Conservation (phyloP, 2,888 invertebrate species). For the Drosophila putrida region DNA sequence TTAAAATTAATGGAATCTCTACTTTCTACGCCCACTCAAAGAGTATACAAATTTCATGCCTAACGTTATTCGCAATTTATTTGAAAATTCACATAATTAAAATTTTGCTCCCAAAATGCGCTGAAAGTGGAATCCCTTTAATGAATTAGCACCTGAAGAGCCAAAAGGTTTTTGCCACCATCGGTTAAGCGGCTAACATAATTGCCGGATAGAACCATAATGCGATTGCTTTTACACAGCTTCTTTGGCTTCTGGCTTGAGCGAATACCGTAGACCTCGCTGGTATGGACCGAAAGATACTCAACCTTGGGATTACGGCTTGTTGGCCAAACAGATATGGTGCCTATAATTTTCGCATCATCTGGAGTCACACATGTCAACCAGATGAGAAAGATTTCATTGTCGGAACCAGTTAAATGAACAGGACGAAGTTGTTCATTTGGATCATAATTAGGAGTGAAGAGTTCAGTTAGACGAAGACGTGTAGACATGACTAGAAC, state of each 20-base stretch:
- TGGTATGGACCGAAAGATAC: slow-evolving; percentile 74
- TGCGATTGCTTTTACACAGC: slow-evolving; percentile 69
- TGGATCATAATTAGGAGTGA: neutral
- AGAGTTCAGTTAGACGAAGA: slow-evolving; percentile 58
- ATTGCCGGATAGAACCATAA: slow-evolving; percentile 65
- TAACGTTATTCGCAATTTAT: slow-evolving; percentile 2
- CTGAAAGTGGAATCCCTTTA: slow-evolving; percentile 4
- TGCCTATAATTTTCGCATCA: slow-evolving; percentile 64
- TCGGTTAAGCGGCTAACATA: slow-evolving; percentile 69
- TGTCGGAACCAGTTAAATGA: neutral
- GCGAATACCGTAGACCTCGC: slow-evolving; percentile 76
- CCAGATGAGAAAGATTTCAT: slow-evolving; percentile 78
- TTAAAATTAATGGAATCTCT: neutral
- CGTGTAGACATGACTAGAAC: slow-evolving; percentile 81
- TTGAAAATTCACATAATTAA: slow-evolving; percentile 10
- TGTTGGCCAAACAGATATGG: slow-evolving; percentile 76
- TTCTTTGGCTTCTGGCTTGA: slow-evolving; percentile 53
- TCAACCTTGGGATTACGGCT: slow-evolving; percentile 44
- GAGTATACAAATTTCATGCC: neutral
- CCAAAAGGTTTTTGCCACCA: slow-evolving; percentile 72
- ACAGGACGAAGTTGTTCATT: neutral
- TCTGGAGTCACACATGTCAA: slow-evolving; percentile 74
- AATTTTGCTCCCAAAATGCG: slow-evolving; percentile 11
- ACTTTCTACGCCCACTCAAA: neutral
- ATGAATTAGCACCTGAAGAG: slow-evolving; percentile 55